Percentiles rank a stretch among this genome's conserved stretches.
Conservation (phyloP, 2,888 invertebrate species). For the Lycocerus yunnanus region DNA sequence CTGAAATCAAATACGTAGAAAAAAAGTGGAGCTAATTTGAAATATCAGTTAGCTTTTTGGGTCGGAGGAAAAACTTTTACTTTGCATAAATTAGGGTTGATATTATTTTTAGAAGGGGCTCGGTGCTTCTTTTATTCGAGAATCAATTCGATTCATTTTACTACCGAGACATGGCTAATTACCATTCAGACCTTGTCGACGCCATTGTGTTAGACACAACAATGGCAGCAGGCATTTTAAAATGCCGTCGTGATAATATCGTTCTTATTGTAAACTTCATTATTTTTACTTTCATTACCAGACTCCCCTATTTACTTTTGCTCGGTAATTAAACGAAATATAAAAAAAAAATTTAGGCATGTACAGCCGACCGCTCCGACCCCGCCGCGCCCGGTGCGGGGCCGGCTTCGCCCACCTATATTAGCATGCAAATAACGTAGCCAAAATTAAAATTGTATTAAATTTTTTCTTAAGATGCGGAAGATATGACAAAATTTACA, state of each 20-base stretch:
- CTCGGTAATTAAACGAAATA: neutral
- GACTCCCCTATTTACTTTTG: neutral
- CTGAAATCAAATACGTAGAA: constrained; percentile 7
- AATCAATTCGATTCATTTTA: constrained; percentile 9
- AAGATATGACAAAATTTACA: constrained; percentile 27
- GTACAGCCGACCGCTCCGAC: neutral
- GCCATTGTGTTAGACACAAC: constrained; percentile 17
- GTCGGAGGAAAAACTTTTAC: neutral
- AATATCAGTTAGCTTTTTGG: constrained; percentile 5
- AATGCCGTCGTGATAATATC: constrained; percentile 7
- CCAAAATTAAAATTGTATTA: constrained; percentile 37
- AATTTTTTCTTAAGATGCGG: constrained; percentile 43
- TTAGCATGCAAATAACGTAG: constrained; percentile 37
- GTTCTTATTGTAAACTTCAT: neutral
- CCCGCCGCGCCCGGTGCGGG: neutral
- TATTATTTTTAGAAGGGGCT: neutral
- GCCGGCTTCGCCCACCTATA: constrained; percentile 5
- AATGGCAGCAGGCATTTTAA: constrained; percentile 23
- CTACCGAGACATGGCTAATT: constrained; percentile 22
- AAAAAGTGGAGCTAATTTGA: constrained; percentile 6
- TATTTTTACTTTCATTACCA: neutral
- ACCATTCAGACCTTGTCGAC: constrained; percentile 25
- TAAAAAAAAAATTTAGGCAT: neutral
- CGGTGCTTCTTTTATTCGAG: neutral
- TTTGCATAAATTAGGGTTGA: constrained; percentile 15